Conservation (phyloP, 23 tunicate species). For the Styela clava region DNA sequence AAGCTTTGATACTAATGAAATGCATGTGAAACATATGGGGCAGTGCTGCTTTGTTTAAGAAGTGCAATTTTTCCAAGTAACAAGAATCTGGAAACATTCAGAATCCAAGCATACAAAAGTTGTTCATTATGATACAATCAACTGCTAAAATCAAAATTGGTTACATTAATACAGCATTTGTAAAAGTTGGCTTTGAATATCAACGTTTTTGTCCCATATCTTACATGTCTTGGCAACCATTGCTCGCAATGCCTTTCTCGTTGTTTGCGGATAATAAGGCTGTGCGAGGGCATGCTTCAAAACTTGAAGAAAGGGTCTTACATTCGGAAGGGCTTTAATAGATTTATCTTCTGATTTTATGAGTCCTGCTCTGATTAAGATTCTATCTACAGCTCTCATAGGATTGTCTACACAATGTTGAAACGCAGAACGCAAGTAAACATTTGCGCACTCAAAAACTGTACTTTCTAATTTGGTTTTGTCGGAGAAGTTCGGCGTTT, state of each 20-base stretch:
- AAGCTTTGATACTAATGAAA: too few species aligned
- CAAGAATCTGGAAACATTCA: too few species aligned
- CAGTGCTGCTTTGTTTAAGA: too few species aligned
- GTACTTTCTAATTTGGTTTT: constrained; percentile 12
- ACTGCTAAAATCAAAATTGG: too few species aligned
- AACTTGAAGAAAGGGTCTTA: constrained; percentile 30
- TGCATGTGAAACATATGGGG: too few species aligned
- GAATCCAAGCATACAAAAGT: too few species aligned
- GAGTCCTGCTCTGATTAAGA: constrained; percentile 57
- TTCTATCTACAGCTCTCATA: constrained; percentile 53
- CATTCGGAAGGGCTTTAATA: constrained; percentile 29
- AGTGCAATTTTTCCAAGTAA: too few species aligned
- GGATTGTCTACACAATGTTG: constrained; percentile 66
- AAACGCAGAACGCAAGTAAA: constrained; percentile 44
- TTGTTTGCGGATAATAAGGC: constrained; percentile 54
- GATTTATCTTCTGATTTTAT: constrained; percentile 73
- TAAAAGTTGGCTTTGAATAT: constrained; percentile 41
- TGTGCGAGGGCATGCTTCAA: constrained; percentile 57
- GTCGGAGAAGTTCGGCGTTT: neutral
- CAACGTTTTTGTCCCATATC: constrained; percentile 32
- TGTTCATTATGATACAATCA: too few species aligned
- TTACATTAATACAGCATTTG: constrained; percentile 39
- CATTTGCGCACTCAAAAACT: constrained; percentile 58
- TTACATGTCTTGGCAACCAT: constrained; percentile 50
- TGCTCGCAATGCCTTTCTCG: constrained; percentile 40